Percentiles rank a stretch among this genome's conserved stretches.
Evolutionary conservation across 2,113 vertebrate genomes (phyloP).

Genomic region (Gymnorhina tibicen): DNA sequence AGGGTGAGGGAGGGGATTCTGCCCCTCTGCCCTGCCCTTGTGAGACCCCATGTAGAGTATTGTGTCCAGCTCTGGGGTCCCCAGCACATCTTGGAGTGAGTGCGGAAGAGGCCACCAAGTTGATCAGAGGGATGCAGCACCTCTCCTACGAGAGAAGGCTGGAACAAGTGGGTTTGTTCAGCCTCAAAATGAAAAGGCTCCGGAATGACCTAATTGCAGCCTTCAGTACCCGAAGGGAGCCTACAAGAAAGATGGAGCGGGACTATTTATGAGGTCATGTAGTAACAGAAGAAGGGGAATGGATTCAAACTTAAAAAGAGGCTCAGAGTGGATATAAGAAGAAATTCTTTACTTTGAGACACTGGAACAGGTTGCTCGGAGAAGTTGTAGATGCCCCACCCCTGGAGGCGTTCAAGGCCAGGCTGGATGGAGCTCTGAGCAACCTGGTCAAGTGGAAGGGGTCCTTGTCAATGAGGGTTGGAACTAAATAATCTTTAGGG

Average conservation of each 20-base stretch:
- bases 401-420: background rate
- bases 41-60: background rate
- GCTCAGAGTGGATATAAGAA: background rate
- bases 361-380: background rate
- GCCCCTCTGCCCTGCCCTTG: background rate
- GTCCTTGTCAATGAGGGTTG: background rate
- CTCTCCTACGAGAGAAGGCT: background rate
- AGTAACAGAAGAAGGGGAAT: background rate
- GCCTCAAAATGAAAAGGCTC: background rate
- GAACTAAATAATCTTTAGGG: background rate
- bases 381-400: background rate
- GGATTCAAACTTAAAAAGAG: background rate
- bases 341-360: background rate
- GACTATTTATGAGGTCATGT: background rate
- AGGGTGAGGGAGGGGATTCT: accelerated
- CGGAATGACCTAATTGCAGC: accelerated
- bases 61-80: background rate
- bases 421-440: background rate
- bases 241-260: no score
- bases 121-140: background rate
- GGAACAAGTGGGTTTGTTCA: background rate
- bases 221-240: background rate
- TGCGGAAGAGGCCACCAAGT: background rate
- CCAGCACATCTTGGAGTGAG: background rate
- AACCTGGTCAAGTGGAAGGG: background rate